These are phyloP conservation scores for Leptobrachium leishanense DNA, from an alignment of 2,113 vertebrate species.

Conservation along the genomic window DNA sequence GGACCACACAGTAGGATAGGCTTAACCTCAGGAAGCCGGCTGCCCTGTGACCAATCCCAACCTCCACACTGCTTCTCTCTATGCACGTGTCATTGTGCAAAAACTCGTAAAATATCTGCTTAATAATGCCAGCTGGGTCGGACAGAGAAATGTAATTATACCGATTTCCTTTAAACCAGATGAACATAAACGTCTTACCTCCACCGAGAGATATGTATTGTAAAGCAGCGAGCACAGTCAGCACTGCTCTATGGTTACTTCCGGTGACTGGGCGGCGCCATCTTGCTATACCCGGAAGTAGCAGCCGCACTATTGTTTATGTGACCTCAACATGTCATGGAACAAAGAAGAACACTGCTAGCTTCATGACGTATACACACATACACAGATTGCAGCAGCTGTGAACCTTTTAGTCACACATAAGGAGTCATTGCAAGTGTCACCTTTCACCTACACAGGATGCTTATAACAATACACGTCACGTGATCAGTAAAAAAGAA, in stretches of 20 bases:
- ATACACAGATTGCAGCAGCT: no score
- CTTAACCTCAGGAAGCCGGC: background rate
- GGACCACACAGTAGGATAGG: no score
- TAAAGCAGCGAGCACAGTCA: slow-evolving; percentile 18
- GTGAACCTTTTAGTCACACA: no score
- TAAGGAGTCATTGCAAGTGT: no score
- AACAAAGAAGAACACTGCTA: no score
- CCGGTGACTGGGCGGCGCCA: slow-evolving; percentile 21
- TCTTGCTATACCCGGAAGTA: slow-evolving; percentile 32
- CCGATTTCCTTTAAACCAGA: background rate
- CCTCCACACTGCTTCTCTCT: background rate
- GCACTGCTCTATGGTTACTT: slow-evolving; percentile 8
- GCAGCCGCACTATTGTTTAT: background rate
- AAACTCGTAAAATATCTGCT: background rate
- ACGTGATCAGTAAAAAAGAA: no score
- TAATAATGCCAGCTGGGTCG: background rate
- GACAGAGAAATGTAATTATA: background rate
- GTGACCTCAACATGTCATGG: no score
- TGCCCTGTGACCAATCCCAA: background rate
- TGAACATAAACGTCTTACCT: slow-evolving; percentile 16
- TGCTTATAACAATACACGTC: no score
- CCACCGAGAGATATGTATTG: background rate
- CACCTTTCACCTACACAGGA: no score
- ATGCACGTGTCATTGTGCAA: background rate
- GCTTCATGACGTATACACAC: no score